phyloP scores from a whole-genome alignment of 2,888 invertebrate genomes.

The Epirrita christyi region DNA sequence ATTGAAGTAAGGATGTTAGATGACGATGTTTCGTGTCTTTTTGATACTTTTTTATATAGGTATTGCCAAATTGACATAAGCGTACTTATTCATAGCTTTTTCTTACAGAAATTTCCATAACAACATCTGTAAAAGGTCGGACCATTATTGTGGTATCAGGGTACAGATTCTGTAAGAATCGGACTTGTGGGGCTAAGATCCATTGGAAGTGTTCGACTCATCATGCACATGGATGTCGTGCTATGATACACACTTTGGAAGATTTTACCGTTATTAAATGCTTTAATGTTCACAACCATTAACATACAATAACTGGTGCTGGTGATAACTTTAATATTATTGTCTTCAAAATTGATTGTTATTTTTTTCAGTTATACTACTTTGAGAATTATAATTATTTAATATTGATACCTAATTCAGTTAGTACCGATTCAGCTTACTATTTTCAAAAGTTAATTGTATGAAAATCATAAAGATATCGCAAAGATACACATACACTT shows the following conservation, averaged over 20 bases:
- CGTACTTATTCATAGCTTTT: not conserved
- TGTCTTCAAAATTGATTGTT: not conserved
- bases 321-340: not conserved
- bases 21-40: too few species aligned
- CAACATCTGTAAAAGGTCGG: constrained; percentile 8
- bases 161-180: constrained; percentile 7
- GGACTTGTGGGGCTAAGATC: constrained; percentile 8
- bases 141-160: constrained; percentile 7
- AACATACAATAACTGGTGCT: not conserved
- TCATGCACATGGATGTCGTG: constrained; percentile 26
- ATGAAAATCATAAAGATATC: too few species aligned
- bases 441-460: too few species aligned
- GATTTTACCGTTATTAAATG: constrained; percentile 14
- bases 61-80: too few species aligned
- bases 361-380: not conserved
- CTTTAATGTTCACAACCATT: constrained; percentile 11
- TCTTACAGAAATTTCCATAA: constrained; percentile 3
- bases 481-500: too few species aligned
- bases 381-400: too few species aligned
- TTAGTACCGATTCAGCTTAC: too few species aligned
- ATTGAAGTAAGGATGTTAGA: too few species aligned
- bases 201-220: constrained; percentile 33
- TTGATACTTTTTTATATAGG: too few species aligned
- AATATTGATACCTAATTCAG: too few species aligned
- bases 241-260: constrained; percentile 12